Percentiles rank a stretch among this genome's conserved stretches.
phyloP scores from a whole-genome alignment of 2,888 invertebrate species.

The Drosophila hamatofila region DNA sequence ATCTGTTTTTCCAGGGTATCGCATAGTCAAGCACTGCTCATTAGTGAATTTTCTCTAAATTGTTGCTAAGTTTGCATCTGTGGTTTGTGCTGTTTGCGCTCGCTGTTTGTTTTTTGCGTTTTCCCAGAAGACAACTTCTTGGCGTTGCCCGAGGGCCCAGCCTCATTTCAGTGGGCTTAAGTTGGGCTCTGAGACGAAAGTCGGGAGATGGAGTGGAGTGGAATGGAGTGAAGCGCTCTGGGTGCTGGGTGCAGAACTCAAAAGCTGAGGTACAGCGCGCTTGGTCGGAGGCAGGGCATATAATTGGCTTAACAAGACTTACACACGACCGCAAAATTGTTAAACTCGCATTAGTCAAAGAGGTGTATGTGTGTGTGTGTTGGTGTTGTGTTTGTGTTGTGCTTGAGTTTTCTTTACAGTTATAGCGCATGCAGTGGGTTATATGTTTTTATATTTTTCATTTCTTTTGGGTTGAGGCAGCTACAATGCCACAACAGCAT shows the following conservation, averaged over 20 bases:
- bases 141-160: constrained; percentile 55
- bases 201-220: not conserved
- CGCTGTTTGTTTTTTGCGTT: constrained; percentile 47
- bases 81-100: constrained; percentile 24
- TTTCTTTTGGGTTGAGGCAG: not conserved
- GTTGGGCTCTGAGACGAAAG: constrained; percentile 18
- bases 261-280: not conserved
- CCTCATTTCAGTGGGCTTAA: constrained; percentile 58
- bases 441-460: not conserved
- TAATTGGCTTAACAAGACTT: constrained; percentile 77
- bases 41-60: constrained; percentile 1
- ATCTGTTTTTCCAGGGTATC: constrained; percentile 9
- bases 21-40: not conserved
- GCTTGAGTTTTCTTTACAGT: constrained; percentile 63
- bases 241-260: not conserved
- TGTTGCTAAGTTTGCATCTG: constrained; percentile 44
- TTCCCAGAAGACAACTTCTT: constrained; percentile 64
- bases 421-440: constrained; percentile 54
- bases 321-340: constrained; percentile 70
- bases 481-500: constrained; percentile 28
- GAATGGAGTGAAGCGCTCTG: not conserved
- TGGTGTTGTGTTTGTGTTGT: constrained; percentile 18
- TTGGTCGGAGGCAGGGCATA: constrained; percentile 37
- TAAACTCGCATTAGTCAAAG: constrained; percentile 70
- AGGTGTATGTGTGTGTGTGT: constrained; percentile 8